Evolutionary conservation across 2,113 vertebrate species (phyloP), one percentile per base, ranked within the genome.

Genomic region (Hemibagrus wyckioides): DNA sequence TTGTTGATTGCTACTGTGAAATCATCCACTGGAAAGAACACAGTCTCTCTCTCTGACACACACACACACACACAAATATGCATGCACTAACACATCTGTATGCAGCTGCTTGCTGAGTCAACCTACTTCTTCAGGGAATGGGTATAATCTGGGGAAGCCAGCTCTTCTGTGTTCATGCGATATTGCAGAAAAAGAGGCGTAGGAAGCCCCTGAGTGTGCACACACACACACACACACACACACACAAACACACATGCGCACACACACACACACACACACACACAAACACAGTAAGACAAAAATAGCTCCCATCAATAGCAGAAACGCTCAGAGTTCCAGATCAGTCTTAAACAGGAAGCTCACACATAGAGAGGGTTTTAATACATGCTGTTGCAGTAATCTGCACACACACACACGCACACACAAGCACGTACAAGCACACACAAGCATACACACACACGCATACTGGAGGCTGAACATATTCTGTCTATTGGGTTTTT

Each of bases 371-470:
- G 50, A 84, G 44, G 25, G 17, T 80, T 80, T 33, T 39, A 71
- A 85, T 56, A 76, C 56, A 59, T 41, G 71, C 69, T 30, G 61
- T 52, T 83, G 36, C 52, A 56, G 14, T 71, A 83, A 88, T 85
- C 69, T 84, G 30, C 39, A 73, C 28, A 87, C 84, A 23, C 3
- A 23, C 54, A 17, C 76, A 76, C n/a, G 28, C 48, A 85, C 39
- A 75, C 19, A 89, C 33, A 48, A 48, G 87, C 36, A 63, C 75
- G 83, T 89, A 94, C 52, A 85, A 23, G 59, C 71, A 75, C 83
- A 57, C 19, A 76, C 67, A 39, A 59, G 65, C 39, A 44, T 39
- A 65, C 57, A 82, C 63, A 73, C 84, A 69, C 44, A 69, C 30
- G 54, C 50, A 73, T 50, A 56, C 23, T 7, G 44, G 28, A 33